Base-by-base conservation (phyloP, 2,888 invertebrate species). In the Pristionchus maxplancki region DNA sequence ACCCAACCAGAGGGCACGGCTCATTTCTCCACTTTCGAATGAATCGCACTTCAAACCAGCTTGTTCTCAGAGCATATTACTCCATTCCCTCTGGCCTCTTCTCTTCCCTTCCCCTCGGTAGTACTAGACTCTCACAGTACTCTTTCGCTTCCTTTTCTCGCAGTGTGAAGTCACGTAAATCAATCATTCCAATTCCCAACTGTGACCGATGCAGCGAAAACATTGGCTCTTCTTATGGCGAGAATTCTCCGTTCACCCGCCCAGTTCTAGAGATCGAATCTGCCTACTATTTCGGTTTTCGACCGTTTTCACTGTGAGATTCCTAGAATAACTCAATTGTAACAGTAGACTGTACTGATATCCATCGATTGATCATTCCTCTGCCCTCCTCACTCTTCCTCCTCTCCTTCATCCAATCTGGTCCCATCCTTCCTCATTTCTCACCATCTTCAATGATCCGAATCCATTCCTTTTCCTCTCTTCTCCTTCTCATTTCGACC, bases 51-150 rank as follows among this genome's bases (percentile, higher is more conserved):
- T 74, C 40, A 74, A 74, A 74, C 74, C 74, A 74, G 74, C 74
- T 74, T 74, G 74, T 74, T 74, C 74, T 74, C 40, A 74, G 74
- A 74, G 74, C 40, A 74, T 74, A 74, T 74, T 74, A 74, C 74
- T 71, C n/a, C n/a, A n/a, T n/a, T n/a, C n/a, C n/a, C n/a, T n/a
- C 28, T 64, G n/a, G 5, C 71, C 37, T 37, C 71, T 40, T 28
- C 9, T 24, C 31, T 6, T 20, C 9, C 40, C n/a, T 74, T 40
- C 24, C 20, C 20, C 8, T 40, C 24, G 20, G 58, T 20, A 58
- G 58, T 58, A 58, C 64, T 67, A 0, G 11, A 13, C 71, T 24
- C 74, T 37, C 74, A 37, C 40, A 24, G 74, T 74, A 40, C 74
- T 67, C 74, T 40, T 24, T 40, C 74, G 2, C 67, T 34, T 74